These are phyloP conservation scores for Erpetoichthys calabaricus DNA, from an alignment of 2,797 vertebrate genomes.

Conservation along the genomic window DNA sequence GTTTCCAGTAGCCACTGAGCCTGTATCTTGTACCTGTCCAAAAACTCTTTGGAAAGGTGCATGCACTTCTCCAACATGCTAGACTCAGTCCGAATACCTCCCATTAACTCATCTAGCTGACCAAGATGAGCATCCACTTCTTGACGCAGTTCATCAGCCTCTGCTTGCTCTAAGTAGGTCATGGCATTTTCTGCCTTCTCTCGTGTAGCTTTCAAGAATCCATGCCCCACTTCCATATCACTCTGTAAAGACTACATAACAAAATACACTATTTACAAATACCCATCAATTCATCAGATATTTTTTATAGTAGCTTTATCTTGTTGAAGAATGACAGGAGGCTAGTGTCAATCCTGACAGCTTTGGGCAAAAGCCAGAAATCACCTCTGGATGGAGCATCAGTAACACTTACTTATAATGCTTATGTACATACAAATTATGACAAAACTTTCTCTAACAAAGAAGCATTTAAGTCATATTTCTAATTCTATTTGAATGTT, in stretches of 20 bases:
- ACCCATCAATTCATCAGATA: too few species aligned
- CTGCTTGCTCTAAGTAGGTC: constrained; percentile 57
- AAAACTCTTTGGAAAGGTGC: constrained; percentile 79
- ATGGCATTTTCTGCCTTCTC: constrained; percentile 71
- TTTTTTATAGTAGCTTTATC: too few species aligned
- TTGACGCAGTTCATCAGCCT: constrained; percentile 47
- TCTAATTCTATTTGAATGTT: too few species aligned
- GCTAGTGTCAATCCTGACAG: too few species aligned
- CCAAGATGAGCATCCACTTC: constrained; percentile 31
- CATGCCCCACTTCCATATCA: constrained; percentile 81
- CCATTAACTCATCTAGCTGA: constrained; percentile 68
- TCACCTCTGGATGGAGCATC: too few species aligned
- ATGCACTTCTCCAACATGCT: constrained; percentile 66
- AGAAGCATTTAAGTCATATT: too few species aligned
- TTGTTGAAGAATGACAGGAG: too few species aligned
- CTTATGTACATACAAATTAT: too few species aligned
- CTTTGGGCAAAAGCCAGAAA: too few species aligned
- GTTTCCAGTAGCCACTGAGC: constrained; percentile 74
- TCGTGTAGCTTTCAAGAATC: constrained; percentile 67
- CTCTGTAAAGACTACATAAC: constrained; percentile 44
- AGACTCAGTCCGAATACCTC: constrained; percentile 67
- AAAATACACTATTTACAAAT: not conserved
- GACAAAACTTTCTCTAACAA: too few species aligned
- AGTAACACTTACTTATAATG: too few species aligned
- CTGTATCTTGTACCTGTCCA: constrained; percentile 73